A percentile compares a stretch with the other conserved stretches of the same genome.
phyloP scores from a whole-genome alignment of 2,797 vertebrate genomes.

The Platyrinchus mystaceus region DNA sequence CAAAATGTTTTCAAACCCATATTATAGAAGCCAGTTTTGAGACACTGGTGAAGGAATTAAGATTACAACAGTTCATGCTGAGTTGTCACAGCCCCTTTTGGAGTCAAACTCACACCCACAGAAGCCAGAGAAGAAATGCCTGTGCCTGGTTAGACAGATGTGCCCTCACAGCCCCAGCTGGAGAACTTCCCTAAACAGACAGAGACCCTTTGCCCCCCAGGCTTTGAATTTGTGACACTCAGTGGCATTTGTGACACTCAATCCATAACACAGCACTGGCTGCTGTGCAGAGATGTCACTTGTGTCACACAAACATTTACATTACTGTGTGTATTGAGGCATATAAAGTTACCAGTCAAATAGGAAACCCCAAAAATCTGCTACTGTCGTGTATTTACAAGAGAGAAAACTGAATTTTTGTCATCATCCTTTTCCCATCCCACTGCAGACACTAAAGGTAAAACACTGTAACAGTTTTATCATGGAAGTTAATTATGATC shows the following conservation, averaged over 20 bases:
- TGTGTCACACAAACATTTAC: neutral
- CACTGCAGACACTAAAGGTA: neutral
- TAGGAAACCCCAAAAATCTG: neutral
- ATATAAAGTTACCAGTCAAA: neutral
- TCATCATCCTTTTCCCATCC: neutral
- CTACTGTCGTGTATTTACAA: neutral
- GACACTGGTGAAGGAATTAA: neutral
- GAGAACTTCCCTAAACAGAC: neutral
- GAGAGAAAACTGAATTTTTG: neutral
- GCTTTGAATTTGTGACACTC: neutral
- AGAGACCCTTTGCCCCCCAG: neutral
- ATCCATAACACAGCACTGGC: neutral
- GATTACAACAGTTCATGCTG: neutral
- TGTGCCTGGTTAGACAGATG: neutral
- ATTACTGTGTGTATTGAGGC: neutral
- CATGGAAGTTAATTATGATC: neutral
- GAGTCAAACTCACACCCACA: fast-evolving
- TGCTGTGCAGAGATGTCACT: neutral
- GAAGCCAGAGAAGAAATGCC: neutral
- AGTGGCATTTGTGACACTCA: neutral
- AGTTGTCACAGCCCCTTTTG: neutral
- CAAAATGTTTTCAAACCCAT: neutral
- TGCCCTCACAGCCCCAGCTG: neutral
- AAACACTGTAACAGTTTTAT: neutral
- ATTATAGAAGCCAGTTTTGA: neutral